A percentile compares a stretch with the other conserved stretches of the same genome.
phyloP scores from a whole-genome alignment of 2,113 vertebrate genomes.

The Apteryx mantelli region DNA sequence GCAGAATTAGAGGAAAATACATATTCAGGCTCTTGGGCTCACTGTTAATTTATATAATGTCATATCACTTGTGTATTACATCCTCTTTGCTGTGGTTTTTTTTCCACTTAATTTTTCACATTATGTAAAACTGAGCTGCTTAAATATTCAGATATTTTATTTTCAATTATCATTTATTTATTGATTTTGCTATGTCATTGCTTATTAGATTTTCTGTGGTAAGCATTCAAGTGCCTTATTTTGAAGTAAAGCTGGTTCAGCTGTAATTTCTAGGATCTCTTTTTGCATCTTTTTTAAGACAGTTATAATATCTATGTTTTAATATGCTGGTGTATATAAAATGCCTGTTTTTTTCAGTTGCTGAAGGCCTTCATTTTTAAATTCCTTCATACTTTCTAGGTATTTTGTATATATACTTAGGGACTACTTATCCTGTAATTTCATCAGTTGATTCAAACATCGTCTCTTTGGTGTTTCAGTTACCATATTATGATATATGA shows the following conservation, averaged over 20 bases:
- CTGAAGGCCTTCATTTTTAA: neutral
- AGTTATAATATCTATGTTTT: neutral
- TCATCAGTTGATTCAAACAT: neutral
- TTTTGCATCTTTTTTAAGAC: neutral
- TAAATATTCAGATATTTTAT: neutral
- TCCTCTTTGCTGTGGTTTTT: neutral
- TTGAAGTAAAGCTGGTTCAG: neutral
- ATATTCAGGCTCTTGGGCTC: neutral
- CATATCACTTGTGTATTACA: rapidly evolving
- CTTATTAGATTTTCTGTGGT: neutral
- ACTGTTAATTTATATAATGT: neutral
- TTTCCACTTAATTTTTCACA: neutral
- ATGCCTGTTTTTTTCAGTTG: neutral
- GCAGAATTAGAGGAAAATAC: neutral
- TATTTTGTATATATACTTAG: neutral
- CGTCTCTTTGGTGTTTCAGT: neutral
- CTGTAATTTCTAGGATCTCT: neutral
- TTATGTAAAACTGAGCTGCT: neutral
- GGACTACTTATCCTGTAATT: neutral
- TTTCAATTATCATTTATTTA: neutral
- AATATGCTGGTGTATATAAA: neutral
- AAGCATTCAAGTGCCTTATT: neutral
- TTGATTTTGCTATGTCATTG: slow-evolving; percentile 4
- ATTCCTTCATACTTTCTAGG: neutral
- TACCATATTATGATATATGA: neutral